Percentiles rank a stretch among this genome's conserved stretches.
Conservation (phyloP, 2,797 vertebrate genomes). For the Astyanax mexicanus region DNA sequence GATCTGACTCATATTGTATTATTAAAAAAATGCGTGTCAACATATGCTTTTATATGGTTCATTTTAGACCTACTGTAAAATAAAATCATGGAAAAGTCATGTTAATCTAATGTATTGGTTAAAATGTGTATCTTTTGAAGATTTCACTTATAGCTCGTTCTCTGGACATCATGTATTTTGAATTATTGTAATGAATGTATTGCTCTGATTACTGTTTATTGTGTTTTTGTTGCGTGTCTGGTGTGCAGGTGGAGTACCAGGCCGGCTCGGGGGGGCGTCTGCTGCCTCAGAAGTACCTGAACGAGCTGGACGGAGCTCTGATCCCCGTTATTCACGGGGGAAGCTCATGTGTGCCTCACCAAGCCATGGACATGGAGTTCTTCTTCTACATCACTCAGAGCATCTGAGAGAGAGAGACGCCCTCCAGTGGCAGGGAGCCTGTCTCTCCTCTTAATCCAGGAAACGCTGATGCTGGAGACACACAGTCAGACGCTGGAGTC, state of each 20-base stretch:
- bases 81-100: too few species aligned
- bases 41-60: too few species aligned
- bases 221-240: not conserved
- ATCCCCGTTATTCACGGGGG: conserved; percentile 93
- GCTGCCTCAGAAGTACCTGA: conserved; percentile 92
- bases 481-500: not conserved
- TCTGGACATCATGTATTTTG: too few species aligned
- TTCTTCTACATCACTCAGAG: conserved; percentile 88
- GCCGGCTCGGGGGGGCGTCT: conserved; percentile 86
- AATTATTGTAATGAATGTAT: not conserved
- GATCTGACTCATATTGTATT: too few species aligned
- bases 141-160: too few species aligned
- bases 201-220: not conserved
- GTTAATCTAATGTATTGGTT: too few species aligned
- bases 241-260: conserved; percentile 90
- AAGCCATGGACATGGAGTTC: conserved; percentile 90
- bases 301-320: conserved; percentile 88
- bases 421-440: conserved; percentile 33
- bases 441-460: conserved; percentile 36
- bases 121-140: too few species aligned
- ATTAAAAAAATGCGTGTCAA: too few species aligned
- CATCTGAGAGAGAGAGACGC: conserved; percentile 65
- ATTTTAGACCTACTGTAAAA: too few species aligned
- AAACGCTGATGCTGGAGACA: conserved; percentile 22
- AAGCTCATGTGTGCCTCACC: conserved; percentile 79